Evolutionary conservation across 2,113 vertebrate species (phyloP).

Genomic region (Podiceps cristatus): DNA sequence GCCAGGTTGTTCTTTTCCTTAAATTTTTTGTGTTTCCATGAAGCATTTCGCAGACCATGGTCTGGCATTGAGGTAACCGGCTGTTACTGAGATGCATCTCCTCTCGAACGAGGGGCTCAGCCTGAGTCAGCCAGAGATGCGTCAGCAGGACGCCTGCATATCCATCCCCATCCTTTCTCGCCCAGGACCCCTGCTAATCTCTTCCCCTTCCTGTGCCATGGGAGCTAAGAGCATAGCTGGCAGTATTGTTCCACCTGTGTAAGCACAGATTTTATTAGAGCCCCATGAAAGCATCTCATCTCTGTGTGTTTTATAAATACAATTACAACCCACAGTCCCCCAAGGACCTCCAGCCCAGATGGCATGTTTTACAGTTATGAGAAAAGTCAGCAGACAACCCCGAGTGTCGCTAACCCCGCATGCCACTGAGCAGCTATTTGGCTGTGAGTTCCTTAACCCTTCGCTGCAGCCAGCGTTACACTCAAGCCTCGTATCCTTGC

Average conservation of each 20-base stretch:
- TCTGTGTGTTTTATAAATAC: constrained; percentile 12
- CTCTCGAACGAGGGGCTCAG: not conserved
- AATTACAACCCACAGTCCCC: not conserved
- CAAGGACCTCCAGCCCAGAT: constrained; percentile 18
- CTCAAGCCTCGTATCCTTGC: not conserved
- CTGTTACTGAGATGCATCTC: not conserved
- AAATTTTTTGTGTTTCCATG: not conserved
- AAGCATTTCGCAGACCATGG: not conserved
- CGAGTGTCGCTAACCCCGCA: not conserved
- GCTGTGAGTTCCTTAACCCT: not conserved
- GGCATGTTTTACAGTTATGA: not conserved
- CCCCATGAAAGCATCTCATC: constrained; percentile 6
- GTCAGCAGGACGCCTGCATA: not conserved
- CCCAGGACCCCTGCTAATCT: not conserved
- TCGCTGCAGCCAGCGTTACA: not conserved
- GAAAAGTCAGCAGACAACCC: not conserved
- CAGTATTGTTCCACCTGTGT: constrained; percentile 7
- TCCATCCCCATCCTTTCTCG: not conserved
- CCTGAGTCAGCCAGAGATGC: not conserved
- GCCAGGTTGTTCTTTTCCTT: not conserved
- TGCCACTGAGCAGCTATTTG: not conserved
- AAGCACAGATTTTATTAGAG: constrained; percentile 25
- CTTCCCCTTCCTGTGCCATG: not conserved
- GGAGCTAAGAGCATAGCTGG: not conserved
- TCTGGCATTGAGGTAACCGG: not conserved